Evolutionary conservation across 2,113 vertebrate genomes (phyloP).

Genomic region (Sciurus niger): DNA sequence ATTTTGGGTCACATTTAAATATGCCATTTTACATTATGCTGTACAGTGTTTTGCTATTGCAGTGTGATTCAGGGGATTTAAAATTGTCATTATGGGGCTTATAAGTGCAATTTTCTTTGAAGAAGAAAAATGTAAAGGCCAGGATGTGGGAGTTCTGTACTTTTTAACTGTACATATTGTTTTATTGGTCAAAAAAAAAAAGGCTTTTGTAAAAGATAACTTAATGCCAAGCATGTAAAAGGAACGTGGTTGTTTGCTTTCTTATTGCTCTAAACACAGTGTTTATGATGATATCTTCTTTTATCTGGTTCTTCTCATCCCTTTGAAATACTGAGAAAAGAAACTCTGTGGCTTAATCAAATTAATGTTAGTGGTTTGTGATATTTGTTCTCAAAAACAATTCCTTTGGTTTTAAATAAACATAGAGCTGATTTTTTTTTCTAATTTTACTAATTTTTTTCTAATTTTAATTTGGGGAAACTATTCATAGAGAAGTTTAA

Average conservation of each 20-base stretch:
- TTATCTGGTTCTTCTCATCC: conserved; percentile 24
- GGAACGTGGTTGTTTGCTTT: conserved; percentile 59
- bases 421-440: conserved; percentile 1
- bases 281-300: conserved; percentile 10
- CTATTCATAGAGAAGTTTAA: background rate
- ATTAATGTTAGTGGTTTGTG: conserved; percentile 45
- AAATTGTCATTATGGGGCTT: conserved; percentile 56
- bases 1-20: conserved; percentile 65
- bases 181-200: conserved; percentile 50
- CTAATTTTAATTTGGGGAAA: conserved; percentile 60
- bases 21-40: background rate
- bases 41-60: conserved; percentile 51
- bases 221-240: conserved; percentile 59
- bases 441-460: conserved; percentile 64
- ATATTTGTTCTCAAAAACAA: conserved; percentile 49
- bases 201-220: conserved; percentile 64
- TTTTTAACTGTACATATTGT: conserved; percentile 63
- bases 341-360: conserved; percentile 5
- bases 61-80: conserved; percentile 32
- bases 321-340: conserved; percentile 33
- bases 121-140: conserved; percentile 74
- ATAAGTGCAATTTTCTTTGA: conserved; percentile 69
- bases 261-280: conserved; percentile 46
- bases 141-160: conserved; percentile 71
- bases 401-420: conserved; percentile 30